Base-by-base conservation (phyloP, 2,888 invertebrate species). In the Dryococelus australis region DNA sequence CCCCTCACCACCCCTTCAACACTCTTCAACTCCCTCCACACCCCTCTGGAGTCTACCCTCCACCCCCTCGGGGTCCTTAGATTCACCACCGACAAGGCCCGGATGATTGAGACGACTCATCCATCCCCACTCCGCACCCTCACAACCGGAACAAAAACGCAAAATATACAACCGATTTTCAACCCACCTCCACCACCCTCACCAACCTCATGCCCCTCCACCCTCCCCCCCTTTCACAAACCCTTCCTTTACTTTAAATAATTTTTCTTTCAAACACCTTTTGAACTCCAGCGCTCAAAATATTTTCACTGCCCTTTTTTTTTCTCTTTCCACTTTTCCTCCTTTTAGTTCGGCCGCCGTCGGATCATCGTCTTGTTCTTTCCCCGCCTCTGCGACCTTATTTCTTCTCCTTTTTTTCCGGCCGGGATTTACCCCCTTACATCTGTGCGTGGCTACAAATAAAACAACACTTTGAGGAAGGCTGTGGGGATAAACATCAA, bases 101-200 rank as follows among this genome's bases (percentile, higher is more conserved):
- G 65, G 47, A 20, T 65, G 65, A 65, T 65, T 65, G 65, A 65
- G 65, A 65, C 20, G 65, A 65, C 65, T 65, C 65, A 65, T 65
- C 65, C 24, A 65, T 65, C 65, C 65, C 65, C 65, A 10, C 65
- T n/a, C 65, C 65, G 20, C 65, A 24, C 65, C 8, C 65, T 20
- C 20, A 16, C 20, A 8, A 65, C 65, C n/a, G 0, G 24, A 65
- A 65, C 65, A 65, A 65, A 65, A 65, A 65, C 65, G 65, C 65
- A 65, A 65, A 65, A 65, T 65, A 65, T 65, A 65, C 65, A 65
- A 65, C 65, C 65, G 65, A 65, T 65, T 65, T 65, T n/a, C n/a
- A 65, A 24, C 65, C 65, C 47, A 10, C 47, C 16, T 1, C 47
- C 47, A 47, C 47, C 47, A 16, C 35, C 35, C 35, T 16, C 47